phyloP scores from a whole-genome alignment of 2,888 invertebrate genomes.

The Lamellibrachia satsuma region DNA sequence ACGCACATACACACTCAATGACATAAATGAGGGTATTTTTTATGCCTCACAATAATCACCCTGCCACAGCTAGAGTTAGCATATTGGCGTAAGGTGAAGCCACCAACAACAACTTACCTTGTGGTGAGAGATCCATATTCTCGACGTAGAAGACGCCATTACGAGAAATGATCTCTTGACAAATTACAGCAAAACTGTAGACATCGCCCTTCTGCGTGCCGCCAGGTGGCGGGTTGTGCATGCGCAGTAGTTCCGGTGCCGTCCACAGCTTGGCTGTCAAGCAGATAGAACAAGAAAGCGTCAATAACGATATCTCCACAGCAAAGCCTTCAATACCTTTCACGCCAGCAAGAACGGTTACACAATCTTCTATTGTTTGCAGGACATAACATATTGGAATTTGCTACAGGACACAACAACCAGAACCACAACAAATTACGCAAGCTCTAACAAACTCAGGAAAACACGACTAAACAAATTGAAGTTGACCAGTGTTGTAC shows the following conservation, averaged over 20 bases:
- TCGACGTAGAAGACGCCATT: conserved; percentile 61
- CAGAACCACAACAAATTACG: no score
- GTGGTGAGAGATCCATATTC: conserved; percentile 53
- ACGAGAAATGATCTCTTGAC: conserved; percentile 81
- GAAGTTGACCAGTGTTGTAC: no score
- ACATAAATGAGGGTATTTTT: neutral
- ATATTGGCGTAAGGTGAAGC: neutral
- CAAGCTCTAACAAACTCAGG: no score
- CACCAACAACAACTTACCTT: conserved; percentile 46
- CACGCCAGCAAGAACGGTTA: no score
- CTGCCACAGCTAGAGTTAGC: neutral
- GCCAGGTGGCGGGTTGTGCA: conserved; percentile 50
- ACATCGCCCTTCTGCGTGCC: conserved; percentile 69
- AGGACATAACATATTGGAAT: no score
- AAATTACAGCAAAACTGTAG: conserved; percentile 88
- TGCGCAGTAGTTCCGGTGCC: conserved; percentile 83
- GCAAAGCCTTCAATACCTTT: no score
- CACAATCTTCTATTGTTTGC: no score
- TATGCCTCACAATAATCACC: no score
- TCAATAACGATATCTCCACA: no score
- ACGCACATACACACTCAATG: neutral
- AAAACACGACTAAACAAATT: no score
- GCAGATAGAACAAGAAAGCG: neutral
- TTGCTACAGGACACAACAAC: no score
- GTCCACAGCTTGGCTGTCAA: conserved; percentile 77